These are phyloP conservation scores for Actinia tenebrosa DNA, from an alignment of 64 coral and sea anemone genomes.

Conservation along the genomic window DNA sequence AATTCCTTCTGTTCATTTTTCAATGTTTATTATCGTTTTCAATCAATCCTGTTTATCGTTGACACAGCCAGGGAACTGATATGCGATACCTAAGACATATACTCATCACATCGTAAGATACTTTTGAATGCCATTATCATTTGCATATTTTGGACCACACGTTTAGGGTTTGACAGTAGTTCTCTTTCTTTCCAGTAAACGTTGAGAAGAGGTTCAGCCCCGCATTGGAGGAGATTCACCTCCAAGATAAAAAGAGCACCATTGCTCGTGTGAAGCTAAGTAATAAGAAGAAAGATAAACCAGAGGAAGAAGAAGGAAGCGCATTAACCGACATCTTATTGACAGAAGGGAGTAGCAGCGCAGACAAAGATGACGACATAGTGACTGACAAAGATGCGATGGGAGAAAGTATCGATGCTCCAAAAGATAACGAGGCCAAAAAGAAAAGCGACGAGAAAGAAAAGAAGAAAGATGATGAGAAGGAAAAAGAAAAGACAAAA, in stretches of 20 bases:
- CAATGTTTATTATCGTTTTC: no score
- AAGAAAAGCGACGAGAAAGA: neutral
- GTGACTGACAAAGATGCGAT: constrained; percentile 9
- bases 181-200: neutral
- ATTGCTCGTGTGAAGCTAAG: constrained; percentile 28
- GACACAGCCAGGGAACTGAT: no score
- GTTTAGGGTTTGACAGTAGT: neutral
- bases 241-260: constrained; percentile 39
- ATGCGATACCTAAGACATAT: no score
- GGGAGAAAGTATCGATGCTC: constrained; percentile 14
- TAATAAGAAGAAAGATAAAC: constrained; percentile 17
- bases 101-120: no score
- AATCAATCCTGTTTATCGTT: no score
- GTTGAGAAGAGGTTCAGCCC: constrained; percentile 15
- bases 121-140: no score
- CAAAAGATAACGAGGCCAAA: constrained; percentile 10
- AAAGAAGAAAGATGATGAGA: neutral
- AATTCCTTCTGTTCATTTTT: no score
- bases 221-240: constrained; percentile 32
- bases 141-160: no score
- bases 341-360: neutral
- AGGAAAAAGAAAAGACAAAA: neutral
- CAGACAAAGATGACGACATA: constrained; percentile 19
- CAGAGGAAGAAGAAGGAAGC: constrained; percentile 10
- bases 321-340: neutral